Percentiles rank a stretch among this genome's conserved stretches.
These are phyloP conservation scores for Palythoa grandiflora DNA, from an alignment of 92 coral and sea anemone genomes.

Conservation along the genomic window DNA sequence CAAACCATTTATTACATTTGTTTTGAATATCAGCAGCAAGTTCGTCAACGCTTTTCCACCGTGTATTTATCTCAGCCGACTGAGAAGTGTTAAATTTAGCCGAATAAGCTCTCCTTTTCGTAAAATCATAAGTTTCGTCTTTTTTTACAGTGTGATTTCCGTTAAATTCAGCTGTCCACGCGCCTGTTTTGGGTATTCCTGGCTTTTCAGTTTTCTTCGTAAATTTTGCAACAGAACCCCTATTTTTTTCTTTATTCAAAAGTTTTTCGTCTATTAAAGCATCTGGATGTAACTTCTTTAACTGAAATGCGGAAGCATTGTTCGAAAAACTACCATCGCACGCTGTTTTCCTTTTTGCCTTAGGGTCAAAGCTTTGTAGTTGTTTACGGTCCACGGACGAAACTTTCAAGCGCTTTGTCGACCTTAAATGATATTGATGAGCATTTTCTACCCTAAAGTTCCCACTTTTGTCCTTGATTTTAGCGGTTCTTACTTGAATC, in stretches of 20 bases:
- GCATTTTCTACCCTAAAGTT: conserved; percentile 9
- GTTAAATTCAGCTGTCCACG: conserved; percentile 17
- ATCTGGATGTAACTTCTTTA: background rate
- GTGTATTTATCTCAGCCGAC: conserved; percentile 31
- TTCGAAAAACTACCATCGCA: conserved; percentile 1
- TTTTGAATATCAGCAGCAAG: conserved; percentile 75
- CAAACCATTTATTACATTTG: conserved; percentile 77
- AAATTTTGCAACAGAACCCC: background rate
- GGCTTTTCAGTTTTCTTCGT: background rate
- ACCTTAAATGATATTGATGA: background rate
- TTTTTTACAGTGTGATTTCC: background rate
- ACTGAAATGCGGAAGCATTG: conserved; percentile 10
- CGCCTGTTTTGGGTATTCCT: background rate
- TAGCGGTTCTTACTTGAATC: background rate
- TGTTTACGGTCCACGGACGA: conserved; percentile 10
- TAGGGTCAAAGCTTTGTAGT: background rate
- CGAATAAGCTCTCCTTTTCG: background rate
- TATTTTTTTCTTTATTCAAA: background rate
- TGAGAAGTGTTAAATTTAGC: background rate
- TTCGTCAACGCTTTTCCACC: conserved; percentile 70
- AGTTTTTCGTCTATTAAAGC: background rate
- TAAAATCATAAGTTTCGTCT: background rate
- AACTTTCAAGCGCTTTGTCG: conserved; percentile 11
- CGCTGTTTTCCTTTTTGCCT: conserved; percentile 21
- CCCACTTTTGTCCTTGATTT: background rate